A percentile compares a stretch with the other conserved stretches of the same genome.
phyloP scores from a whole-genome alignment of 2,113 vertebrate genomes.

The Terrapene triunguis region DNA sequence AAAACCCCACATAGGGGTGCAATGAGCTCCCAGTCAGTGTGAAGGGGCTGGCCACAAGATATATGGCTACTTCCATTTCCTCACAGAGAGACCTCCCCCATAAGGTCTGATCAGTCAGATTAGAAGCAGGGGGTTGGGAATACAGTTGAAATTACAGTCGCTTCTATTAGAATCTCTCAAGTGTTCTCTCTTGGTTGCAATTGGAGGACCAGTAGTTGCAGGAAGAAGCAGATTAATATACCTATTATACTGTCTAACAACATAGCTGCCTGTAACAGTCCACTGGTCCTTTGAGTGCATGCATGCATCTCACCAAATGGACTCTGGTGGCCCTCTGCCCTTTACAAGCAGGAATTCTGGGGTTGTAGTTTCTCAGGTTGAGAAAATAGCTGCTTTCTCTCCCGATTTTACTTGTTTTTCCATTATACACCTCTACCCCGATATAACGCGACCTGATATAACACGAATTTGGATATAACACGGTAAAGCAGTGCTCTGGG shows the following conservation, averaged over 20 bases:
- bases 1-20: background rate
- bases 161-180: background rate
- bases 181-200: background rate
- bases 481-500: no score
- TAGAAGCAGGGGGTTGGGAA: background rate
- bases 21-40: background rate
- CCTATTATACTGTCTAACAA: background rate
- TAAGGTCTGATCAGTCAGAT: background rate
- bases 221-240: background rate
- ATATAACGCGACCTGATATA: no score
- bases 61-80: accelerated
- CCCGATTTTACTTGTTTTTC: background rate
- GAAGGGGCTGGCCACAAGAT: background rate
- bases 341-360: background rate
- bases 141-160: accelerated
- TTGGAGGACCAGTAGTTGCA: accelerated
- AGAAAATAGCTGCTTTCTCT: background rate
- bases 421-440: background rate
- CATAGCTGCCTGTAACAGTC: accelerated
- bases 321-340: accelerated
- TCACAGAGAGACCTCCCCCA: background rate
- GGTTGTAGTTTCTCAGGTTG: background rate
- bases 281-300: background rate
- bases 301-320: background rate
- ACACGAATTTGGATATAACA: no score